A percentile compares a stretch with the other conserved stretches of the same genome.
Conservation (phyloP, 2,113 vertebrate species). For the Coptodon rendalli region DNA sequence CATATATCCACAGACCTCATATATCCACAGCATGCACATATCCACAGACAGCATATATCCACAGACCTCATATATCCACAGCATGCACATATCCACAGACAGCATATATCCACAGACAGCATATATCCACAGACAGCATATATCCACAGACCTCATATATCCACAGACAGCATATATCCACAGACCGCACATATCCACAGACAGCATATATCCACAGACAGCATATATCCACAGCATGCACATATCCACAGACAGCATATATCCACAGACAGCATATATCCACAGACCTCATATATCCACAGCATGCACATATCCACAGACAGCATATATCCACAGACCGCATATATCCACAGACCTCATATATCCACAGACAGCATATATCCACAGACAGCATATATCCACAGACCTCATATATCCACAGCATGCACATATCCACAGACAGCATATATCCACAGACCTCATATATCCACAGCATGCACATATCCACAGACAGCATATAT, state of each 20-base stretch:
- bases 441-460: rapidly evolving
- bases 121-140: no score
- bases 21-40: no score
- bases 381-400: rapidly evolving
- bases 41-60: no score
- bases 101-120: no score
- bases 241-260: rapidly evolving
- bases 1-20: no score
- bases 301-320: no score
- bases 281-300: no score
- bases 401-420: rapidly evolving
- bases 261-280: rapidly evolving
- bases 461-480: rapidly evolving
- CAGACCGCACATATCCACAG: no score
- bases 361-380: rapidly evolving
- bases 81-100: no score
- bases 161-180: no score
- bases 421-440: rapidly evolving
- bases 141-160: no score
- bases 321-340: rapidly evolving
- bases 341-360: rapidly evolving
- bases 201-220: rapidly evolving
- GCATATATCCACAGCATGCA: rapidly evolving
- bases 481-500: rapidly evolving
- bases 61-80: no score